phyloP scores from a whole-genome alignment of 2,113 vertebrate species.

The Mesitornis unicolor region DNA sequence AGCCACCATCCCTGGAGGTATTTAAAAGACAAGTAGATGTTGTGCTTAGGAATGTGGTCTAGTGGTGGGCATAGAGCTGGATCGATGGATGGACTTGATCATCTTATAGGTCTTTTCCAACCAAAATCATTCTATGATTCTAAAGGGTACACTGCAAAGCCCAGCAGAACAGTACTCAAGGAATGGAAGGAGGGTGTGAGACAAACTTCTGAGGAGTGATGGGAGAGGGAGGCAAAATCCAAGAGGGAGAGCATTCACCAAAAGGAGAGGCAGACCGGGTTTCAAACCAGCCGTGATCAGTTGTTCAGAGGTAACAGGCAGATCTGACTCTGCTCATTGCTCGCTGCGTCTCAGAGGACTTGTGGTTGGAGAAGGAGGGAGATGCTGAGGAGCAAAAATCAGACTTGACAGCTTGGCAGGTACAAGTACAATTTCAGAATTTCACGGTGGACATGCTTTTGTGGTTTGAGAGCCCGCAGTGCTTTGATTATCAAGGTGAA shows the following conservation, averaged over 20 bases:
- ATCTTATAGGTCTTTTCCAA: no score
- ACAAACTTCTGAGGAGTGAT: not conserved
- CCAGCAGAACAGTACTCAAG: not conserved
- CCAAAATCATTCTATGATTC: no score
- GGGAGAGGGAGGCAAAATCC: not conserved
- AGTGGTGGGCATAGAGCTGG: no score
- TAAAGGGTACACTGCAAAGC: not conserved
- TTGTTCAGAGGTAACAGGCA: not conserved
- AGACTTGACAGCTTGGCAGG: not conserved
- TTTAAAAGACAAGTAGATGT: no score
- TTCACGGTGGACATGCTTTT: not conserved
- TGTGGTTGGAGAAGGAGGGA: not conserved
- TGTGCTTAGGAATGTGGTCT: no score
- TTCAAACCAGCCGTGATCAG: not conserved
- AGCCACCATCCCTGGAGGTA: no score
- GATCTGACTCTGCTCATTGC: not conserved
- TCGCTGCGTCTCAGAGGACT: not conserved
- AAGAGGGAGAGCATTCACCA: not conserved
- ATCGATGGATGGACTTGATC: no score
- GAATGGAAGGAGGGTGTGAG: not conserved
- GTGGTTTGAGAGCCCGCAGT: not conserved
- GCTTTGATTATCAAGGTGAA: not conserved
- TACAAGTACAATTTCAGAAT: not conserved
- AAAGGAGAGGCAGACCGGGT: not conserved
- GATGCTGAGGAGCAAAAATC: not conserved